Evolutionary conservation across 2,888 invertebrate genomes (phyloP), one percentile per base, ranked within the genome.

Genomic region (Apotomis turbidana): DNA sequence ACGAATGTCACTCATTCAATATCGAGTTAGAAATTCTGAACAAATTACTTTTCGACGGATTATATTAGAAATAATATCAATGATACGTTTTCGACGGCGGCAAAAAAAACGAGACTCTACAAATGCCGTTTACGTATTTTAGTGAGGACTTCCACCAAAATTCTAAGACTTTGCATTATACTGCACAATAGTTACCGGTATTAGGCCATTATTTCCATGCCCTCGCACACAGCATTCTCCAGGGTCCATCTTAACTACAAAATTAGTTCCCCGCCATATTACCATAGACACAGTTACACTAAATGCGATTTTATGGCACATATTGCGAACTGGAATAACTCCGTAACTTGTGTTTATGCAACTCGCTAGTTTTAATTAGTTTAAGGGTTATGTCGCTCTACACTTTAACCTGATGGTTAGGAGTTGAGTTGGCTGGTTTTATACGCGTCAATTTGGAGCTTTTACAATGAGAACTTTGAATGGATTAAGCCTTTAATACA

Each of bases 321-420:
- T 71, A 68, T 71, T 67, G 71, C 67, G 13, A 71, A 67, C 71
- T 68, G 6, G 64, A 55, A 71, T 68, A 71, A 71, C 71, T 71
- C 41, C 55, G 54, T 71, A 71, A 71, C 71, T 68, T 52, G 71
- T 62, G 61, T 71, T 71, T 71, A 71, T 71, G 57, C 54, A 61
- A 61, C 55, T 55, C 41, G 27, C n/a, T 27, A 71, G 71, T 71
- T 71, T 68, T 71, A 71, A 71, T 71, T 71, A 68, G 71, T 71
- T 71, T 68, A 68, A 71, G 61, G 71, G 67, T 70, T 57, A 69
- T 71, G 59, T 60, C 59, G 71, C 41, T 67, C n/a, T n/a, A 51
- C 44, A 27, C 27, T 57, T 66, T 55, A 57, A 66, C 66, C 55
- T 66, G n/a, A n/a, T n/a, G 41, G 41, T 64, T 55, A 5, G 15